A percentile compares a stretch with the other conserved stretches of the same genome.
phyloP scores from a whole-genome alignment of 1,140 invertebrate species.

The Drosophila serrata region DNA sequence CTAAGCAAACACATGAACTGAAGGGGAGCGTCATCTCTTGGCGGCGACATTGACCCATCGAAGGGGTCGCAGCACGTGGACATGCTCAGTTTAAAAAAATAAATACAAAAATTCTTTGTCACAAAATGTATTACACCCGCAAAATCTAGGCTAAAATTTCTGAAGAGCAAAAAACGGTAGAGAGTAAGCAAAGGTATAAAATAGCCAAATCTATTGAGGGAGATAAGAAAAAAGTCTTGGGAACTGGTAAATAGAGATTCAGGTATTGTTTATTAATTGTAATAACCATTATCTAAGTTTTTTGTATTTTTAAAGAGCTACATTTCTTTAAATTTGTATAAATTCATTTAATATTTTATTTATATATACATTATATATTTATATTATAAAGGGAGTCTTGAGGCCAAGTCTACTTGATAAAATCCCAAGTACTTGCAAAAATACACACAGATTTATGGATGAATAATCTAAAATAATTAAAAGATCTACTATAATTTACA shows the following conservation, averaged over 20 bases:
- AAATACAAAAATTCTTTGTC: not conserved
- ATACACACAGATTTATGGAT: too few relatives aligned
- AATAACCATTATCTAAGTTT: not conserved
- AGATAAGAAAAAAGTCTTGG: not conserved
- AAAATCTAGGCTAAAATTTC: too few relatives aligned
- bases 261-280: not conserved
- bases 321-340: too few relatives aligned
- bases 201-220: not conserved
- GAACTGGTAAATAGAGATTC: not conserved
- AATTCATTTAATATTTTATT: too few relatives aligned
- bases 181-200: not conserved
- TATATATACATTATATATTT: too few relatives aligned
- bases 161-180: not conserved
- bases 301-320: too few relatives aligned
- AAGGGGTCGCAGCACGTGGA: conserved; percentile 36
- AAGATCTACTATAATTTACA: too few relatives aligned
- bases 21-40: conserved; percentile 10
- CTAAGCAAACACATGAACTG: conserved; percentile 22
- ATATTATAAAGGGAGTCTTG: too few relatives aligned
- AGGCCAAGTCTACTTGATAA: too few relatives aligned
- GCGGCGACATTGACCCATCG: conserved; percentile 38
- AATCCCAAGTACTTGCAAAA: too few relatives aligned
- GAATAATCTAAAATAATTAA: too few relatives aligned
- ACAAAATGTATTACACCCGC: not conserved
- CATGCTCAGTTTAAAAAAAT: not conserved